Evolutionary conservation across 2,797 vertebrate species (phyloP), one percentile per base, ranked within the genome.

Genomic region (Anabacerthia variegaticeps): DNA sequence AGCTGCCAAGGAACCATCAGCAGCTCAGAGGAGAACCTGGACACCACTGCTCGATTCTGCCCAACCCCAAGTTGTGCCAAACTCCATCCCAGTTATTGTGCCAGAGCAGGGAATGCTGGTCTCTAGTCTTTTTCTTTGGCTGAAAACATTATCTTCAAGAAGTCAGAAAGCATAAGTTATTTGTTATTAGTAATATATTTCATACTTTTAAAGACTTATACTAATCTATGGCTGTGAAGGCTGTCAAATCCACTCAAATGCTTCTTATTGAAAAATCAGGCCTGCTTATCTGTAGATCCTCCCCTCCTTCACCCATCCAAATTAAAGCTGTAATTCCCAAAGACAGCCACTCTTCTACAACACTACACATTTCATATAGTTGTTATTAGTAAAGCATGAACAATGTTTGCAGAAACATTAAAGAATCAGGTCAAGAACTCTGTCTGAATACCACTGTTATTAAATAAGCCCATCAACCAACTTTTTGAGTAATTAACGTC

Each of bases 321-420:
- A 97, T 92, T 86, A 92, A 95, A 92, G 49, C 46, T 28, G 3
- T 52, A 92, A 95, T 92, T 95, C 88, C 91, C 92, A 71, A 85
- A 76, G 88, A 87, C 83, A 95, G 81, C 4, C 56, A 39, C 72
- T 87, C 86, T 91, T 81, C 79, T 74, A 20, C 39, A 91, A 49
- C 65, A 76, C 73, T 28, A 41, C 34, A 65, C 44, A 30, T 51
- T 67, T 89, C 79, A 87, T 92, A 76, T 9, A 63, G 48, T 39
- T 76, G 67, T 79, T 90, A 93, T 91, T 96, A 93, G 94, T 83
- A 89, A 92, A 93, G 80, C 43, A 91, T 30, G 90, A 96, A 80
- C 44, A 48, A n/a, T 48, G 65, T 91, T 85, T 85, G 78, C 68
- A 44, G 55, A 88, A 66, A 66, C 85, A 78, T 85, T 89, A 68